phyloP scores from a whole-genome alignment of 2,113 vertebrate genomes.

The Mesitornis unicolor region DNA sequence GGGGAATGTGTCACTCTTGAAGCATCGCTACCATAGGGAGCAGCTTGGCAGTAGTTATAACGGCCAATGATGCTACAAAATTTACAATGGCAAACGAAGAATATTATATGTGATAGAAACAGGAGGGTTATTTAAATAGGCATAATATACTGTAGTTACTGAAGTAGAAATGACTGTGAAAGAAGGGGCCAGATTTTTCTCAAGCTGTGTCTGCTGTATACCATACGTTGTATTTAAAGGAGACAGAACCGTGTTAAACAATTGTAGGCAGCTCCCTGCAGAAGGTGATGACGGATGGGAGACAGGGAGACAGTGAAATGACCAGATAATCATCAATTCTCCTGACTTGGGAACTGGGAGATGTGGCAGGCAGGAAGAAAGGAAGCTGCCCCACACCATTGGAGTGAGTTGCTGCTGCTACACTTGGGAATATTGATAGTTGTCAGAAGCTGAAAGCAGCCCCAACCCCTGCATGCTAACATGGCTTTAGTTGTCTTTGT shows the following conservation, averaged over 20 bases:
- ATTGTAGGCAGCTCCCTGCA: background rate
- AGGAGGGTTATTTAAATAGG: slow-evolving; percentile 28
- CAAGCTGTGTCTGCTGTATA: slow-evolving; percentile 26
- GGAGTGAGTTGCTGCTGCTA: background rate
- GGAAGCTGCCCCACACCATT: background rate
- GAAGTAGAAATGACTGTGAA: slow-evolving; percentile 17
- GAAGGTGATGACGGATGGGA: background rate
- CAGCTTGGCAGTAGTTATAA: background rate
- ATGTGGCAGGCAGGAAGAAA: background rate
- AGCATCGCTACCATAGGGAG: background rate
- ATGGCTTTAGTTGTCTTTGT: background rate
- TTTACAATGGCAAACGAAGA: background rate
- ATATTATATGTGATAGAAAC: background rate
- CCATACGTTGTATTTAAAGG: slow-evolving; percentile 16
- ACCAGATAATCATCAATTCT: background rate
- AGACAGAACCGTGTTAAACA: background rate
- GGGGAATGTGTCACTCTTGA: background rate
- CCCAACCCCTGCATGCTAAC: background rate
- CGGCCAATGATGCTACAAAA: background rate
- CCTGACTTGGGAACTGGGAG: background rate
- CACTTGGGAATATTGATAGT: background rate
- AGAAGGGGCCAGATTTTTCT: slow-evolving; percentile 36
- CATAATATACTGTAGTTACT: slow-evolving; percentile 26
- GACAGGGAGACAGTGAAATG: background rate
- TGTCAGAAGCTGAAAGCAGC: background rate